A percentile compares a stretch with the other conserved stretches of the same genome.
phyloP scores from a whole-genome alignment of 2,888 invertebrate genomes.

The Ophonus ardosiacus region DNA sequence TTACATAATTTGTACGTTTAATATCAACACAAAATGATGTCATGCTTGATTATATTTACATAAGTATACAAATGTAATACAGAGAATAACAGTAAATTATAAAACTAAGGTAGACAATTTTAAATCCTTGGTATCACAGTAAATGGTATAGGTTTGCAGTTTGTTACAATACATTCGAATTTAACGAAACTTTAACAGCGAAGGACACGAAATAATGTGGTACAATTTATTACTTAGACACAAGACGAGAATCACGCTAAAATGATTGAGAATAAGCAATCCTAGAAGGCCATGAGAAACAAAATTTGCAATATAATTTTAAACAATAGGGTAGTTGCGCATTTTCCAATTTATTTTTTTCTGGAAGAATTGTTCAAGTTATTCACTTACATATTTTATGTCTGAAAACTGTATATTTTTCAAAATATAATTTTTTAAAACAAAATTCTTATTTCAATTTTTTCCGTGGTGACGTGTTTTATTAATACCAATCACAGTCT shows the following conservation, averaged over 20 bases:
- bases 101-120: conserved; percentile 45
- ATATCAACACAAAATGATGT: conserved; percentile 59
- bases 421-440: no score
- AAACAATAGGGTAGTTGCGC: no score
- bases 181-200: neutral
- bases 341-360: no score
- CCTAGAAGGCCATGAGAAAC: no score
- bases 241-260: neutral
- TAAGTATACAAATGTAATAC: conserved; percentile 58
- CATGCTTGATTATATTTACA: conserved; percentile 59
- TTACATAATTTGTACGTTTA: conserved; percentile 48
- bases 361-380: no score
- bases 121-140: conserved; percentile 47
- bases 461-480: no score
- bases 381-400: no score
- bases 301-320: no score
- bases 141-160: conserved; percentile 17
- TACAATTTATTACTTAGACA: neutral
- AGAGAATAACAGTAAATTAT: conserved; percentile 19
- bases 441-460: no score
- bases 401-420: no score
- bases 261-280: no score
- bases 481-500: no score
- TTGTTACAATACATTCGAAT: neutral
- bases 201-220: neutral